Percentiles rank a stretch among this genome's conserved stretches.
Evolutionary conservation across 2,888 invertebrate genomes (phyloP).

Genomic region (Muschampia staudingeri): DNA sequence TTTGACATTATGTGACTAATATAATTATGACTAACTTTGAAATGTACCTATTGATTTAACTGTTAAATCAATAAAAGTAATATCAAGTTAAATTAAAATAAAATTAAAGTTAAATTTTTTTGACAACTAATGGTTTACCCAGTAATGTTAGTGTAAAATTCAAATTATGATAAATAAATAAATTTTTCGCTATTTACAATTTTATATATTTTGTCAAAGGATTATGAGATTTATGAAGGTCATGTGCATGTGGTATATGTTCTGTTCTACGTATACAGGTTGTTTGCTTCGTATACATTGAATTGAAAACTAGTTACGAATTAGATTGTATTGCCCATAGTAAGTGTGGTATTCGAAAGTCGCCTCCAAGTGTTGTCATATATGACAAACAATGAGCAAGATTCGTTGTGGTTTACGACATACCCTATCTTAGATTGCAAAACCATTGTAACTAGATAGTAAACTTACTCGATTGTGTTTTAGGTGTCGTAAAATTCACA

Average conservation of each 20-base stretch:
- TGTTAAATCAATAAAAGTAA: too few species aligned
- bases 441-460: conserved; percentile 72
- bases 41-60: too few species aligned
- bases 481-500: conserved; percentile 64
- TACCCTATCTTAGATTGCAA: conserved; percentile 74
- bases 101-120: too few species aligned
- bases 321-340: conserved; percentile 22
- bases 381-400: conserved; percentile 80
- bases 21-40: too few species aligned
- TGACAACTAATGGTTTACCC: too few species aligned
- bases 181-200: too few species aligned
- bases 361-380: conserved; percentile 72
- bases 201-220: too few species aligned
- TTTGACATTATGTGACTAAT: too few species aligned
- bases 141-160: too few species aligned
- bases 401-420: conserved; percentile 82
- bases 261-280: background rate
- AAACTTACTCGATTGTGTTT: conserved; percentile 73
- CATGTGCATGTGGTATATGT: background rate
- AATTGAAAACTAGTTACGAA: conserved; percentile 38
- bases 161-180: too few species aligned
- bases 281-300: conserved; percentile 30
- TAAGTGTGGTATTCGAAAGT: conserved; percentile 50
- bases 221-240: too few species aligned
- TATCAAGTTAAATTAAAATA: too few species aligned